phyloP scores from a whole-genome alignment of 2,888 invertebrate species.

The Blastobasis adustella region DNA sequence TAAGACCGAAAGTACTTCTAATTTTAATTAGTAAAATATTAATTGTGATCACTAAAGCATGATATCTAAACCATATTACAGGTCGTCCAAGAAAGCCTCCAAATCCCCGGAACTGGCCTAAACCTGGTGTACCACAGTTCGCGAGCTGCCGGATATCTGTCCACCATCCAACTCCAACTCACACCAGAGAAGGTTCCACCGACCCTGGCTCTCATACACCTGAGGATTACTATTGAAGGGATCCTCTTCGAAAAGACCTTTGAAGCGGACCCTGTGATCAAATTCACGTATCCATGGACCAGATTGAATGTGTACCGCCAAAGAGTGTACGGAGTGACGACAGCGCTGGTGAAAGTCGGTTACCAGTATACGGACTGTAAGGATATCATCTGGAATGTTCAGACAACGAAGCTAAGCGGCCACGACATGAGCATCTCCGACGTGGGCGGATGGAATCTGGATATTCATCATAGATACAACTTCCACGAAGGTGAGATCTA shows the following conservation, averaged over 20 bases:
- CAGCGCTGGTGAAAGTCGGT: constrained; percentile 95
- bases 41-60: no score
- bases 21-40: no score
- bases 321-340: constrained; percentile 96
- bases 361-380: constrained; percentile 96
- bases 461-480: constrained; percentile 98
- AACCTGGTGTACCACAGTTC: constrained; percentile 98
- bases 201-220: constrained; percentile 89
- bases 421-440: constrained; percentile 98
- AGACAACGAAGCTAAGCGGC: constrained; percentile 95
- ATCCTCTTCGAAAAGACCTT: constrained; percentile 94
- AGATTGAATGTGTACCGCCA: constrained; percentile 96
- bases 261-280: constrained; percentile 97
- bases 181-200: constrained; percentile 90
- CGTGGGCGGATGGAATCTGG: constrained; percentile 98
- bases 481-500: constrained; percentile 89
- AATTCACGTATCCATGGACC: constrained; percentile 98
- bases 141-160: constrained; percentile 92
- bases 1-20: no score
- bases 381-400: constrained; percentile 96
- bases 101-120: constrained; percentile 95
- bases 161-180: constrained; percentile 92
- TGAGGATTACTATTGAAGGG: constrained; percentile 95
- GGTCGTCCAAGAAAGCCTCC: constrained; percentile 95
- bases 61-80: constrained; percentile 25